Evolutionary conservation across 1,140 invertebrate genomes (phyloP), one percentile per base, ranked within the genome.

Genomic region (Cherax quadricarinatus): DNA sequence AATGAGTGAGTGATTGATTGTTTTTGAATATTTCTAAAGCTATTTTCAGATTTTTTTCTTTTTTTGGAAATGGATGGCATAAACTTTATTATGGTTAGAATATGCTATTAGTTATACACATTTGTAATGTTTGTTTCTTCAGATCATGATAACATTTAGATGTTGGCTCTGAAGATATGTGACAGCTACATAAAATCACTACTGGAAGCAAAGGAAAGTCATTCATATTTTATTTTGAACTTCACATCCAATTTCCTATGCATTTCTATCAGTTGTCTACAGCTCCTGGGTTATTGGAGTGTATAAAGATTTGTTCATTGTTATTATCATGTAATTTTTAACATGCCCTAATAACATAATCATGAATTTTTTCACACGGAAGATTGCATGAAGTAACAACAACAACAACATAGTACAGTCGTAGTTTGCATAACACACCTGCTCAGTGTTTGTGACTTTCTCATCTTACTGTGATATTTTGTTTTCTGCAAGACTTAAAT

Each of bases 391-490:
- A 51, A 57, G 30, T n/a, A 12, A 75, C 7, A 7, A 75, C 30
- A 12, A 75, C 7, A 7, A 75, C 30, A 88, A 81, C 57, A 79
- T 81, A 80, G 49, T 24, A 84, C 30, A 41, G 30, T 41, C 30
- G 18, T 88, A 66, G 86, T 80, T 53, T 81, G 86, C 60, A 80
- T 66, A 88, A 70, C 30, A 75, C 75, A n/a, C 60, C 70, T 81
- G 86, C 60, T 88, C 86, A 88, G 86, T 81, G 86, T 60, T 62
- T 88, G 86, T 88, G 73, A 60, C 79, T 75, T 81, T 86, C 75
- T 88, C 81, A 83, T 83, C 57, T 48, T 83, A 78, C 85, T 89
- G 88, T 89, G 79, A 83, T 82, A 89, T 41, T 82, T 90, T 78
- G 48, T 66, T 90, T 89, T 78, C 66, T 30, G 21, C 24, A 53